Percentiles rank a stretch among this genome's conserved stretches.
Evolutionary conservation across 2,113 vertebrate species (phyloP).

Genomic region (Physeter macrocephalus): DNA sequence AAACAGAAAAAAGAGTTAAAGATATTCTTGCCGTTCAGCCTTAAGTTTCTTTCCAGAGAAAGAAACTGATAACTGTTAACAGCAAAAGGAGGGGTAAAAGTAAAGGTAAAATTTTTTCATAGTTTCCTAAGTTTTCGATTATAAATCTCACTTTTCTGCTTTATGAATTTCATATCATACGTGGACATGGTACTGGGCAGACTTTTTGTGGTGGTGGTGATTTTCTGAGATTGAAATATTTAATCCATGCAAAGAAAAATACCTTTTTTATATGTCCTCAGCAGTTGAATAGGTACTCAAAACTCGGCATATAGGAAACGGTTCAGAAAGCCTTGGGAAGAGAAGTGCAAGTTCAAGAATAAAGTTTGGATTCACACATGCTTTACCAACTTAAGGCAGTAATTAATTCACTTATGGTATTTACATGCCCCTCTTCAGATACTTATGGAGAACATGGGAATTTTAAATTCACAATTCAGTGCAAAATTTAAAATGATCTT

Average conservation of each 20-base stretch:
- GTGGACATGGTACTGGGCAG: neutral
- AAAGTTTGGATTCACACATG: conserved; percentile 71
- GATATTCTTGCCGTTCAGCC: neutral
- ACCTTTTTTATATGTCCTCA: conserved; percentile 36
- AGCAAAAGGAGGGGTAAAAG: neutral
- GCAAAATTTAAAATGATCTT: conserved; percentile 68
- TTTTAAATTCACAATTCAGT: conserved; percentile 70
- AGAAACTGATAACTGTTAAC: neutral
- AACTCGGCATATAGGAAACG: conserved; percentile 46
- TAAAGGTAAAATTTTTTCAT: neutral
- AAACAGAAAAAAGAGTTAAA: neutral
- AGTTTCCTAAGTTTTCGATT: neutral
- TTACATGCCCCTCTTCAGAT: conserved; percentile 63
- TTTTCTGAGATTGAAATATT: conserved; percentile 35
- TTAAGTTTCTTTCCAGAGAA: neutral
- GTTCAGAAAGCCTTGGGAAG: conserved; percentile 67
- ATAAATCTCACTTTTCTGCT: neutral
- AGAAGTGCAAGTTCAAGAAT: conserved; percentile 60
- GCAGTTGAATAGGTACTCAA: conserved; percentile 40
- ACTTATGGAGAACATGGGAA: conserved; percentile 62
- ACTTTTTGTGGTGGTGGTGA: neutral
- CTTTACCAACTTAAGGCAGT: conserved; percentile 58
- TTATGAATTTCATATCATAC: neutral
- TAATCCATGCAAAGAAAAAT: conserved; percentile 46
- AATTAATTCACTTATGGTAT: conserved; percentile 66